These are phyloP conservation scores for Melanerpes aurifrons DNA, from an alignment of 2,113 vertebrate genomes.

Conservation along the genomic window DNA sequence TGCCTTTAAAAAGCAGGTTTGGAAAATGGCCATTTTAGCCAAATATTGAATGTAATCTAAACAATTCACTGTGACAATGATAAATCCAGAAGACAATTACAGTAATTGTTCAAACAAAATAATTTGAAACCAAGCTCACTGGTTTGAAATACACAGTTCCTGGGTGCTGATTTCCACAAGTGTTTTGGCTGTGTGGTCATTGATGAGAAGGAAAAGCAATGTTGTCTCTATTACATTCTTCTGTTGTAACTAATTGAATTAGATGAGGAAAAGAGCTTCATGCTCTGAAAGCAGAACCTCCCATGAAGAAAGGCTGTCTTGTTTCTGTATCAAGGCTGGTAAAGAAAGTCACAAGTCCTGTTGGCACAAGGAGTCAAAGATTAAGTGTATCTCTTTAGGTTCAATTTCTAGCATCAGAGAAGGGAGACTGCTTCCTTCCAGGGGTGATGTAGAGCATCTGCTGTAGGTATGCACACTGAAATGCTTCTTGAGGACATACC, in stretches of 20 bases:
- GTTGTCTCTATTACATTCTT: background rate
- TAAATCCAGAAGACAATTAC: background rate
- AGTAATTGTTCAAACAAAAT: background rate
- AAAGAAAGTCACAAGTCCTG: background rate
- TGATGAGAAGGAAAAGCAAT: background rate
- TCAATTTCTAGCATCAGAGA: background rate
- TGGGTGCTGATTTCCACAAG: background rate
- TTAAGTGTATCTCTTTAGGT: background rate
- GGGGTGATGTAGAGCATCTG: background rate
- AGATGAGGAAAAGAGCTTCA: background rate
- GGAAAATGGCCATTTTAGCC: background rate
- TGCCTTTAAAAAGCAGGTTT: background rate
- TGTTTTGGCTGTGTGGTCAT: background rate
- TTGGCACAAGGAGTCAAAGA: background rate
- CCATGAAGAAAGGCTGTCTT: background rate
- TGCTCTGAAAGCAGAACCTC: background rate
- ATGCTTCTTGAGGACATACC: background rate
- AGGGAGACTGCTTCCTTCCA: background rate
- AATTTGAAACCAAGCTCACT: background rate
- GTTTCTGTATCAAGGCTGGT: background rate
- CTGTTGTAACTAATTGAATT: background rate
- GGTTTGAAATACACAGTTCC: background rate
- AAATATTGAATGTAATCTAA: background rate
- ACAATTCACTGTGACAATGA: background rate
- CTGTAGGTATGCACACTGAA: background rate